Conservation (phyloP, 2,113 vertebrate species). For the Chaetura pelagica region DNA sequence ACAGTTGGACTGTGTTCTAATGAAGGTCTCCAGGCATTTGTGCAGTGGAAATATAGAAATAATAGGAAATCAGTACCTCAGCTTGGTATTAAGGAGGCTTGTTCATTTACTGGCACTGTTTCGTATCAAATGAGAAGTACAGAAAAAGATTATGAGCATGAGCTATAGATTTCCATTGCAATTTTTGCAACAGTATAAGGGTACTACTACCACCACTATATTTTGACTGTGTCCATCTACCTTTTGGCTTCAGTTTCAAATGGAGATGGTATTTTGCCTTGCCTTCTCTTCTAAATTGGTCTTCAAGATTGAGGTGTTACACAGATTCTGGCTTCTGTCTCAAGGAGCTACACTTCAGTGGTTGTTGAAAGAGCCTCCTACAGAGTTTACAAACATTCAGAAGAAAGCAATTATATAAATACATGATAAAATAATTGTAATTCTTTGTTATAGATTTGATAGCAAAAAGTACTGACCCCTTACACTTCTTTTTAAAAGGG, state of each 20-base stretch:
- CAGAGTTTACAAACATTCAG: neutral
- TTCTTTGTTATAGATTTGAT: neutral
- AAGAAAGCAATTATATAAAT: neutral
- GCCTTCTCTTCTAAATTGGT: neutral
- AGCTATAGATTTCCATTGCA: constrained; percentile 5
- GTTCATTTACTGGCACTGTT: constrained; percentile 34
- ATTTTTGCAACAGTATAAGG: constrained; percentile 14
- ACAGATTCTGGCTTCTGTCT: neutral
- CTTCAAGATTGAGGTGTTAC: neutral
- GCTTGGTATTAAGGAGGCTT: constrained; percentile 22
- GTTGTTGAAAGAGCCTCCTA: neutral
- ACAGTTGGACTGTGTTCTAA: neutral
- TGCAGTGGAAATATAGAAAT: constrained; percentile 46
- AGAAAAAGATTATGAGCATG: constrained; percentile 8
- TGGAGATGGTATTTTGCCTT: neutral
- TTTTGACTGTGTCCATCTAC: neutral
- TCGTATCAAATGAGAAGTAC: neutral
- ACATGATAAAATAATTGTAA: neutral
- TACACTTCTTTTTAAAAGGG: neutral
- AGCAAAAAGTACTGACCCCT: neutral
- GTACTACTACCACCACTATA: neutral
- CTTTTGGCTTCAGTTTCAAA: constrained; percentile 17
- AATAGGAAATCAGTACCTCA: constrained; percentile 53
- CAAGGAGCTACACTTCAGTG: neutral
- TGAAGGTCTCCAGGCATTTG: constrained; percentile 10